Conservation (phyloP, 2,797 vertebrate species). For the Anisognathus igniventris region DNA sequence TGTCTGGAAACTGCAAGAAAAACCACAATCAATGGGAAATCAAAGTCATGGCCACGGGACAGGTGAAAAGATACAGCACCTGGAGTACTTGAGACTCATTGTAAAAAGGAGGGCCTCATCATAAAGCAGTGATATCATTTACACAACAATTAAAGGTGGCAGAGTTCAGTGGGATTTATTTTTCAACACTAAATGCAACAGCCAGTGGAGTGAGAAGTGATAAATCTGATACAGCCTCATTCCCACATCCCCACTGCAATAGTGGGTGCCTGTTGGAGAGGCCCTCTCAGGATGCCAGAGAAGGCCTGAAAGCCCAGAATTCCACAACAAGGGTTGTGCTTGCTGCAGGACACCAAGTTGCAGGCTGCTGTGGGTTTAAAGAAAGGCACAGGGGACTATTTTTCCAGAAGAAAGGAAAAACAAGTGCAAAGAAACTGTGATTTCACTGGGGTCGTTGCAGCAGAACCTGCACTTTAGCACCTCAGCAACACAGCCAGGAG, state of each 20-base stretch:
- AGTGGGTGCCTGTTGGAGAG: neutral
- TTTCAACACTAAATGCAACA: neutral
- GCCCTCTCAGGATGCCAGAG: too few relatives aligned
- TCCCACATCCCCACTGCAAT: neutral
- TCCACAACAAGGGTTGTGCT: neutral
- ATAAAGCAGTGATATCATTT: neutral
- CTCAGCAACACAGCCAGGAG: accelerated
- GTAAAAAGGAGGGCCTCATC: neutral
- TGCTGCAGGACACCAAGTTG: accelerated
- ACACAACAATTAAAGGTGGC: neutral
- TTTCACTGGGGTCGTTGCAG: neutral
- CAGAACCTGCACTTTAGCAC: neutral
- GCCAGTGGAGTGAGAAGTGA: neutral
- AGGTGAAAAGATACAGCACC: neutral
- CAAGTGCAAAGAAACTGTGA: neutral
- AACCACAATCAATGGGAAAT: neutral
- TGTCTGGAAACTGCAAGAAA: neutral
- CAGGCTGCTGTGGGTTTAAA: neutral
- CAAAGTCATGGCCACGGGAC: neutral
- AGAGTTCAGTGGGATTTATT: neutral
- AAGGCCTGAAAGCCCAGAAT: neutral
- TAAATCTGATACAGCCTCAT: neutral
- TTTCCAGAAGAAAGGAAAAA: neutral
- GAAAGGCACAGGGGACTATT: neutral
- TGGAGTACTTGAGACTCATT: neutral